phyloP scores from a whole-genome alignment of 2,113 vertebrate species.

The Mobula birostris region DNA sequence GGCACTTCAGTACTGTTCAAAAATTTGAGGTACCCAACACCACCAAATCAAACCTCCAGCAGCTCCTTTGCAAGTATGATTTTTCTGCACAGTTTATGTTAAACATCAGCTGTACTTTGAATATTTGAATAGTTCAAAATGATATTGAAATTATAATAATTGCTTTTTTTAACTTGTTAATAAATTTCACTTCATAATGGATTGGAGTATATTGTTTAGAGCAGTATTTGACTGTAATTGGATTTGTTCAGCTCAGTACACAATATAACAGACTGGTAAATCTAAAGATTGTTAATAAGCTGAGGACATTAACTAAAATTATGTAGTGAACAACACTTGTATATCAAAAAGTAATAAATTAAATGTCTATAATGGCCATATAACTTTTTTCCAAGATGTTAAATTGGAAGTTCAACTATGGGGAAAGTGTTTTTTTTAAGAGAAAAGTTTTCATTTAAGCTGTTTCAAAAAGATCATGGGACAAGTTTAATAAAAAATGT shows the following conservation, averaged over 20 bases:
- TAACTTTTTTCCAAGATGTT: not conserved
- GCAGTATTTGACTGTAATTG: not conserved
- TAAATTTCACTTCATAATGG: not conserved
- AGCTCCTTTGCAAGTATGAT: not conserved
- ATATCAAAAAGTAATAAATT: no score
- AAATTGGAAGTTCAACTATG: not conserved
- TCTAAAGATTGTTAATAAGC: conserved; percentile 7
- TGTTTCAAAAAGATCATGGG: no score
- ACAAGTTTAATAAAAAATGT: not conserved
- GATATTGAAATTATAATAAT: conserved; percentile 4
- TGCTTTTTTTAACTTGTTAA: not conserved
- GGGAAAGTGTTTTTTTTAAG: not conserved
- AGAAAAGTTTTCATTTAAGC: no score
- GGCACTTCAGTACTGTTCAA: conserved; percentile 1
- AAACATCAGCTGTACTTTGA: not conserved
- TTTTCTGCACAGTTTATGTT: not conserved
- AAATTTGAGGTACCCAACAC: not conserved
- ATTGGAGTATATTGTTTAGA: not conserved
- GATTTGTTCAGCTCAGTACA: conserved; percentile 20
- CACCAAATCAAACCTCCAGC: not conserved
- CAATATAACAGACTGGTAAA: not conserved
- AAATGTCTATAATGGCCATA: not conserved
- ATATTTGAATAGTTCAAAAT: not conserved
- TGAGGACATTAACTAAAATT: not conserved
- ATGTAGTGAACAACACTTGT: not conserved